A percentile compares a stretch with the other conserved stretches of the same genome.
phyloP scores from a whole-genome alignment of 2,888 invertebrate species.

The Metallyticus violacea region DNA sequence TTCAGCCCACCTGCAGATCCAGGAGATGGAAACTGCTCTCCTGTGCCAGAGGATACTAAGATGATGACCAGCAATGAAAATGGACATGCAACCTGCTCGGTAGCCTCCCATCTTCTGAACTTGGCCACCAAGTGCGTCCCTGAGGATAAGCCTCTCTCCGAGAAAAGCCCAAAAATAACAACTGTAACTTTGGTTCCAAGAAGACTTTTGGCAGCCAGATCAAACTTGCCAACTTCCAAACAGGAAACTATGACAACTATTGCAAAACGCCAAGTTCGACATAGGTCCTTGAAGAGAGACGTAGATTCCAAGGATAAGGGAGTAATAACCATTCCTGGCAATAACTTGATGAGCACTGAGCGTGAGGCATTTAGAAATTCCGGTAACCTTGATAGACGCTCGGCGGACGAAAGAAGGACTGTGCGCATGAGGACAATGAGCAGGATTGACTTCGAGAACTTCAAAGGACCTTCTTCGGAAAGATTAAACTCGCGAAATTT shows the following conservation, averaged over 20 bases:
- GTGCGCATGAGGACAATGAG: neutral
- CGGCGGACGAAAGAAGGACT: neutral
- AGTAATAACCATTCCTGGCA: neutral
- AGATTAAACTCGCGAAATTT: neutral
- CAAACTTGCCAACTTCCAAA: neutral
- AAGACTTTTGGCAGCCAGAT: slow-evolving; percentile 10
- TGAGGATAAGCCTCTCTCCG: neutral
- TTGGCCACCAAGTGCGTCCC: neutral
- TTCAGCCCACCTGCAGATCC: slow-evolving; percentile 1
- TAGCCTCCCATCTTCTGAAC: neutral
- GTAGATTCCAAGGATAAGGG: neutral
- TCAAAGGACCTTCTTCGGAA: neutral
- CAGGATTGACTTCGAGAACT: neutral
- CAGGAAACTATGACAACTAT: neutral
- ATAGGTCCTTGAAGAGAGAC: neutral
- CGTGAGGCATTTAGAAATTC: neutral
- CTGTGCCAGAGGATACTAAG: neutral
- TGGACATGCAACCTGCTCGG: neutral
- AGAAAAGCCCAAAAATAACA: neutral
- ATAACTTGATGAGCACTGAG: neutral
- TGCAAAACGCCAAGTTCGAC: neutral
- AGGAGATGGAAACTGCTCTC: neutral
- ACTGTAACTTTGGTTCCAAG: neutral
- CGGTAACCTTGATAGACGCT: neutral
- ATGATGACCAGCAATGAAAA: neutral